These are phyloP conservation scores for Xestoiulus laeticollis DNA, from an alignment of 2,888 invertebrate species.

Conservation along the genomic window DNA sequence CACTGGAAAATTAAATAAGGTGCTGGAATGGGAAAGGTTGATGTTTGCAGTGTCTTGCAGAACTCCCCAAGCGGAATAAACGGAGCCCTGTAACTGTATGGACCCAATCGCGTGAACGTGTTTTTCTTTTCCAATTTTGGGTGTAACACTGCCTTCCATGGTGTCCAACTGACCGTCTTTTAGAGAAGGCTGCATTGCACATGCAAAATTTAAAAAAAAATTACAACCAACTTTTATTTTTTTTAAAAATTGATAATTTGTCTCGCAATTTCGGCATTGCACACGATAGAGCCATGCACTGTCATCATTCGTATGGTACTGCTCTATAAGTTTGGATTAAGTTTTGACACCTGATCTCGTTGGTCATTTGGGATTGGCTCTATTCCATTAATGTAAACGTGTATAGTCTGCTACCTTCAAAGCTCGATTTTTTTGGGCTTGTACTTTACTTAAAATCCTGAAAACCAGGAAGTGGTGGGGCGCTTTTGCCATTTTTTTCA, in stretches of 20 bases:
- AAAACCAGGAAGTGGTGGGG: not conserved
- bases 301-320: too few relatives aligned
- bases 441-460: not conserved
- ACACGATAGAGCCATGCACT: too few relatives aligned
- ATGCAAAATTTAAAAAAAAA: too few relatives aligned
- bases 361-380: too few relatives aligned
- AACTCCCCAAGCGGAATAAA: not conserved
- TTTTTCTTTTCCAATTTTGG: not conserved
- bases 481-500: not conserved
- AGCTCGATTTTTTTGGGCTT: not conserved
- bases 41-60: not conserved
- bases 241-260: too few relatives aligned
- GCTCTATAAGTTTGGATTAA: too few relatives aligned
- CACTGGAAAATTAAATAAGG: not conserved
- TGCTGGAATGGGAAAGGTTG: not conserved
- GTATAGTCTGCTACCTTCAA: not conserved
- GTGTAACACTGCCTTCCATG: not conserved
- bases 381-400: not conserved
- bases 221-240: too few relatives aligned
- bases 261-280: too few relatives aligned
- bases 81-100: not conserved
- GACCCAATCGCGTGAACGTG: not conserved
- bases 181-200: not conserved
- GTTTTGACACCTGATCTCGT: too few relatives aligned
- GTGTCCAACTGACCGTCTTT: not conserved